Conservation (phyloP, 2,113 vertebrate species). For the Clarias batrachus region DNA sequence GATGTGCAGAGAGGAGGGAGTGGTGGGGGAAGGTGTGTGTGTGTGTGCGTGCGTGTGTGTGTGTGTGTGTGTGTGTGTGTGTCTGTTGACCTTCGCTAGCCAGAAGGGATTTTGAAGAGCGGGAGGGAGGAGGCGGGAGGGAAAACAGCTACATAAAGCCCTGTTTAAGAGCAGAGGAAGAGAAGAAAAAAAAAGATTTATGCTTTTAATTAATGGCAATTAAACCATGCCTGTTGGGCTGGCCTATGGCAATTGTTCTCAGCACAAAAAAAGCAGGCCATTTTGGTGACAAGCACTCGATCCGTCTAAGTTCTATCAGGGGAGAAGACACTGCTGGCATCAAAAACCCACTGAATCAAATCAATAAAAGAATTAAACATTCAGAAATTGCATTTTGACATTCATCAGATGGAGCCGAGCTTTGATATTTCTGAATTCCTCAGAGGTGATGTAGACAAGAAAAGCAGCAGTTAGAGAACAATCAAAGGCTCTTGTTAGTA, state of each 20-base stretch:
- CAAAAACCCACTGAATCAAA: slow-evolving; percentile 92
- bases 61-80: slow-evolving; percentile 22
- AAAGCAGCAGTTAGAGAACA: slow-evolving; percentile 96
- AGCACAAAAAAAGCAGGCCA: slow-evolving; percentile 98
- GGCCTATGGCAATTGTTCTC: slow-evolving; percentile 99
- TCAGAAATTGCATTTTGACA: slow-evolving; percentile 99
- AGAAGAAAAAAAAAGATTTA: slow-evolving; percentile 89
- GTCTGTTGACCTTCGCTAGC: slow-evolving; percentile 87
- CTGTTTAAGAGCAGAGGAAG: slow-evolving; percentile 80
- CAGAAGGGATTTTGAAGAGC: slow-evolving; percentile 98
- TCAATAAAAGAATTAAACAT: slow-evolving; percentile 99
- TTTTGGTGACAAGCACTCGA: slow-evolving; percentile 99
- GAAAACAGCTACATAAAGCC: slow-evolving; percentile 79
- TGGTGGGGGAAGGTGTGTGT: slow-evolving; percentile 58
- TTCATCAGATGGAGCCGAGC: slow-evolving; percentile 96
- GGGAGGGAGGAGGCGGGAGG: slow-evolving; percentile 57
- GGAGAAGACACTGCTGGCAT: slow-evolving; percentile 99
- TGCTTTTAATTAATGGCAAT: slow-evolving; percentile 99
- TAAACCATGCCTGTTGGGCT: slow-evolving; percentile 99
- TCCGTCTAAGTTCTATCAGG: slow-evolving; percentile 99
- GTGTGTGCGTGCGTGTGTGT: slow-evolving; percentile 39
- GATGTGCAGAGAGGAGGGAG: slow-evolving; percentile 73
- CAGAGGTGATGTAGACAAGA: slow-evolving; percentile 96
- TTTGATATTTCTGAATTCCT: slow-evolving; percentile 99
- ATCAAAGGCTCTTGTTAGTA: slow-evolving; percentile 98